Evolutionary conservation across 2,888 invertebrate species (phyloP).

Genomic region (Drymonia ruficornis): DNA sequence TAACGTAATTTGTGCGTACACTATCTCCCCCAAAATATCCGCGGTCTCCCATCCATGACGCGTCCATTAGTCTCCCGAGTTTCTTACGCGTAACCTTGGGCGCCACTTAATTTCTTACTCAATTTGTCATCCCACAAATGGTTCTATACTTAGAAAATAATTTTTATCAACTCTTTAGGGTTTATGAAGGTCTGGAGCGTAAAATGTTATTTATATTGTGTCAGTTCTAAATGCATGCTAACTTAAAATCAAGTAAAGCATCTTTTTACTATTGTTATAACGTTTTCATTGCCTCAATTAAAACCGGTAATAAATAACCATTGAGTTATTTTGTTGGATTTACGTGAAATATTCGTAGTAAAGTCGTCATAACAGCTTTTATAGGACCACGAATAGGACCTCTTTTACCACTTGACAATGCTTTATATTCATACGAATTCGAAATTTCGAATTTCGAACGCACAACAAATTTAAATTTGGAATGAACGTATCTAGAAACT

Average conservation of each 20-base stretch:
- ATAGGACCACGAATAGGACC: too few relatives aligned
- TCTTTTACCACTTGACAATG: not conserved
- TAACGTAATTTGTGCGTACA: too few relatives aligned
- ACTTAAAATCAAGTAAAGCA: too few relatives aligned
- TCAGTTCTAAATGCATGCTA: too few relatives aligned
- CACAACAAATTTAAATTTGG: constrained; percentile 37
- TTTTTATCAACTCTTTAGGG: constrained; percentile 1
- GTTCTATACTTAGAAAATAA: not conserved
- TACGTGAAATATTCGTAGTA: too few relatives aligned
- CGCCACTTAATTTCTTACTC: constrained; percentile 7
- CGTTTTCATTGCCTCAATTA: too few relatives aligned
- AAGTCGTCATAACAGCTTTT: too few relatives aligned
- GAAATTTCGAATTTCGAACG: constrained; percentile 32
- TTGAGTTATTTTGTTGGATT: too few relatives aligned
- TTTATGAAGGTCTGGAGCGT: not conserved
- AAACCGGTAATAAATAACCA: too few relatives aligned
- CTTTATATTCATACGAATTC: constrained; percentile 24
- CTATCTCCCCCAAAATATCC: not conserved
- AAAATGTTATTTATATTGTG: not conserved
- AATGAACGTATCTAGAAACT: constrained; percentile 34
- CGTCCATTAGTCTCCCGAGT: constrained; percentile 5
- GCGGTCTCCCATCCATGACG: not conserved
- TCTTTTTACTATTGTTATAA: too few relatives aligned
- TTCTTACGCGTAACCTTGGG: constrained; percentile 5
- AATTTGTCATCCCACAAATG: constrained; percentile 5